Evolutionary conservation across 2,113 vertebrate genomes (phyloP), one percentile per base, ranked within the genome.

Genomic region (Sander lucioperca): DNA sequence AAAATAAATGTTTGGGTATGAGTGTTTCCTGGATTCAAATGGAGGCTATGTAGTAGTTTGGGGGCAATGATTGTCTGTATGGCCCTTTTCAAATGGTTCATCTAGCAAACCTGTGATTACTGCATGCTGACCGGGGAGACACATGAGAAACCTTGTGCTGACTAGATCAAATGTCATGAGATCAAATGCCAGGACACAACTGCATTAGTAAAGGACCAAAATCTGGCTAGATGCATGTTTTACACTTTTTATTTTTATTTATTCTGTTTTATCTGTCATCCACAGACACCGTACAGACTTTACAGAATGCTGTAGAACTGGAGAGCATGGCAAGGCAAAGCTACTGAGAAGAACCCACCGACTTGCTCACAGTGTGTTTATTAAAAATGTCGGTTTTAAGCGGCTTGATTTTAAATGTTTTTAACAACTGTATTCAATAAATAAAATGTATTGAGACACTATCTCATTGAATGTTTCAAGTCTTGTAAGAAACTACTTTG

Each of bases 241-340:
- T n/a, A 53, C n/a, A 25, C 4, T 66, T 39, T 53, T 30, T 12
- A n/a, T 43, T 66, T 68, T 30, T 10, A 27, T 43, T 79, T 12
- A 66, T 58, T 15, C 1, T 1, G n/a, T 65, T 18, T 70, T 80
- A 0, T 80, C 19, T 90, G 12, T 82, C 39, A 23, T 77, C 65
- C 33, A n/a, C 78, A 93, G 92, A 89, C 7, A 50, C 62, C 0
- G 48, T 88, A 0, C 36, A 83, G 74, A 85, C 80, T 33, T 59
- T 94, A 66, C 86, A 89, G 70, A 54, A 74, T 13, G 86, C 90
- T 4, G 80, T 94, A 50, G 74, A 74, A 5, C 30, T 89, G 36
- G 91, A 91, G 79, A 57, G 21, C 39, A 39, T 48, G 54, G 56
- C 74, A 0, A 86, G 88, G 36, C 21, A 75, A 13, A 72, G 71